Conservation (phyloP, 2,113 vertebrate species). For the Caracal caracal region DNA sequence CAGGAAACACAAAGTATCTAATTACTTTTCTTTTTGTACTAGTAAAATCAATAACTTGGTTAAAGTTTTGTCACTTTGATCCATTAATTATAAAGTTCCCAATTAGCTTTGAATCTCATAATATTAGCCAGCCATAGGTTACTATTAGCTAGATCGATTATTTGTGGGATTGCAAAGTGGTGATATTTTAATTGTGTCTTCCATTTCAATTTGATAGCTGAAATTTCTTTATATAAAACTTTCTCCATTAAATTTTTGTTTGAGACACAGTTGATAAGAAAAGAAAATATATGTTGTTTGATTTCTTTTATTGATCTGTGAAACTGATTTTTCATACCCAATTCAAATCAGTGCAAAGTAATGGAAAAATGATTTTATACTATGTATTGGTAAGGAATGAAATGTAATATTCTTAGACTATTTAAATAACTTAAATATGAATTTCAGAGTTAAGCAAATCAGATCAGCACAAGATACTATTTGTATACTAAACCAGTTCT, state of each 20-base stretch:
- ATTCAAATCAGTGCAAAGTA: neutral
- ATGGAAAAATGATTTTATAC: neutral
- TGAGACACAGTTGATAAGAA: neutral
- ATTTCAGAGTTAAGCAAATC: neutral
- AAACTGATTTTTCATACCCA: neutral
- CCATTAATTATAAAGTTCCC: neutral
- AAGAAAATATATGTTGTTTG: neutral
- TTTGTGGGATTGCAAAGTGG: neutral
- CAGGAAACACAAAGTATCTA: neutral
- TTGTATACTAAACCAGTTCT: neutral
- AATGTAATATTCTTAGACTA: neutral
- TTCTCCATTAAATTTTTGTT: neutral
- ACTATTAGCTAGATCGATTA: neutral
- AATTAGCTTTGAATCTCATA: neutral
- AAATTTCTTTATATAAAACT: neutral
- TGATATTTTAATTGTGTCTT: neutral
- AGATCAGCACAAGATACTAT: neutral
- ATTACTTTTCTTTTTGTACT: neutral
- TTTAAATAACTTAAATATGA: neutral
- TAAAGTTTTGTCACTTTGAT: neutral
- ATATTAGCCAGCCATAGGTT: neutral
- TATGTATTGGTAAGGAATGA: neutral
- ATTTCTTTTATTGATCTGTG: neutral
- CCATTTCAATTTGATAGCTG: neutral
- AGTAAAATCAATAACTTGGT: neutral